Percentiles rank a stretch among this genome's conserved stretches.
Evolutionary conservation across 2,888 invertebrate genomes (phyloP).

Genomic region (Julus scanicus): DNA sequence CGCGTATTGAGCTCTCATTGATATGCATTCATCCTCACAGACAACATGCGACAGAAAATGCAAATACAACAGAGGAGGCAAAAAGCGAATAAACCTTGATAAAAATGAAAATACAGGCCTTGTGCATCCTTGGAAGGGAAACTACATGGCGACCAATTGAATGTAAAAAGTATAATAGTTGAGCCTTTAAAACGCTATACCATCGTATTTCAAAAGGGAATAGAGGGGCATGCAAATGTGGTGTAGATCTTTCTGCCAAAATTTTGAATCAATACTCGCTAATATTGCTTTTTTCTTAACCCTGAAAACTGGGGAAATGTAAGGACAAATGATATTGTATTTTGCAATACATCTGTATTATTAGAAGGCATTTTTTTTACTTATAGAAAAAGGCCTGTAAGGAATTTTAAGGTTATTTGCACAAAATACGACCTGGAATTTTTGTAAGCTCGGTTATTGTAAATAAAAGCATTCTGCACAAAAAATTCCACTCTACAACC

Average conservation of each 20-base stretch:
- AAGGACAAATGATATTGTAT: too few relatives aligned
- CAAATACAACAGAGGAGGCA: neutral
- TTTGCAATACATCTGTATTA: too few relatives aligned
- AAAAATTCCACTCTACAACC: too few relatives aligned
- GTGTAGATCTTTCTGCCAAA: neutral
- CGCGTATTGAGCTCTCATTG: conserved; percentile 19
- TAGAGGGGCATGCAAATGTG: too few relatives aligned
- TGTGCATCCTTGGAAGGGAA: neutral
- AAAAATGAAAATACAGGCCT: neutral
- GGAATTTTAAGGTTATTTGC: too few relatives aligned
- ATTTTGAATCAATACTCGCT: neutral
- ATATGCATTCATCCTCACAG: neutral
- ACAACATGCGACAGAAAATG: neutral
- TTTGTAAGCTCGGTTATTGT: too few relatives aligned
- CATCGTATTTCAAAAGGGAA: neutral
- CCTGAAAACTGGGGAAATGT: too few relatives aligned
- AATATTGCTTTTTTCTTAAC: too few relatives aligned
- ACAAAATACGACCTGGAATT: too few relatives aligned
- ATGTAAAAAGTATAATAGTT: neutral
- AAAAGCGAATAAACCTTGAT: neutral
- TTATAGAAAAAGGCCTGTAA: too few relatives aligned
- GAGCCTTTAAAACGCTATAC: neutral
- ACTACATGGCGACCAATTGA: neutral
- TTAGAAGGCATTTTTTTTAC: too few relatives aligned
- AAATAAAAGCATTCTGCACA: too few relatives aligned